Conservation (phyloP, 92 coral and sea anemone species). For the Parazoanthus atlanticus region DNA sequence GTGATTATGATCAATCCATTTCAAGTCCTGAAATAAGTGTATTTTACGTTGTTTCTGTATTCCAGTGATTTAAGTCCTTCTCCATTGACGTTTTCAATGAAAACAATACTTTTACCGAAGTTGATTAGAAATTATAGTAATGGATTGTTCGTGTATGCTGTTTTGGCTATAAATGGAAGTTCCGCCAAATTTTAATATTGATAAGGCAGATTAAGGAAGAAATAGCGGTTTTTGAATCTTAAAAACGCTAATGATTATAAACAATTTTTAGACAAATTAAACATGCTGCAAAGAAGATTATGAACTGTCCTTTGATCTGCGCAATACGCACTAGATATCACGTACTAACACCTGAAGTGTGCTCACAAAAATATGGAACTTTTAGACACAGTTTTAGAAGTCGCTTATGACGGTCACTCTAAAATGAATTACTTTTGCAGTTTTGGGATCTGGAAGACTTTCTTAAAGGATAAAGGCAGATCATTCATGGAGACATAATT, state of each 20-base stretch:
- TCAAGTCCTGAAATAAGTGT: not conserved
- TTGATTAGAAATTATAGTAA: not conserved
- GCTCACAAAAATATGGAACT: no score
- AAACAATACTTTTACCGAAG: not conserved
- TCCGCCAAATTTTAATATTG: not conserved
- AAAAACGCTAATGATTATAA: no score
- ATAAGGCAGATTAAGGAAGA: not conserved
- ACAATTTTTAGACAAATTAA: not conserved
- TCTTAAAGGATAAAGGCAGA: no score
- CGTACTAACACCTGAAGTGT: no score
- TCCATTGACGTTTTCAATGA: not conserved
- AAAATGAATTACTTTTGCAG: no score
- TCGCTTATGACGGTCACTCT: not conserved
- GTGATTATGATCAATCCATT: not conserved
- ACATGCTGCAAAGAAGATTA: not conserved
- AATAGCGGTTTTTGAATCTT: not conserved
- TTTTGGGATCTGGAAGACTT: no score
- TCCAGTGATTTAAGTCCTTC: not conserved
- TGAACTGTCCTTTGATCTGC: not conserved
- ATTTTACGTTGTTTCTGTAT: not conserved
- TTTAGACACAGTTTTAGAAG: not conserved
- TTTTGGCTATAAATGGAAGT: not conserved
- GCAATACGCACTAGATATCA: no score
- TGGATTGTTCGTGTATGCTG: not conserved
- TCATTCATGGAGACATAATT: no score